Conservation (phyloP, 2,797 vertebrate species). For the Hydrolagus colliei region DNA sequence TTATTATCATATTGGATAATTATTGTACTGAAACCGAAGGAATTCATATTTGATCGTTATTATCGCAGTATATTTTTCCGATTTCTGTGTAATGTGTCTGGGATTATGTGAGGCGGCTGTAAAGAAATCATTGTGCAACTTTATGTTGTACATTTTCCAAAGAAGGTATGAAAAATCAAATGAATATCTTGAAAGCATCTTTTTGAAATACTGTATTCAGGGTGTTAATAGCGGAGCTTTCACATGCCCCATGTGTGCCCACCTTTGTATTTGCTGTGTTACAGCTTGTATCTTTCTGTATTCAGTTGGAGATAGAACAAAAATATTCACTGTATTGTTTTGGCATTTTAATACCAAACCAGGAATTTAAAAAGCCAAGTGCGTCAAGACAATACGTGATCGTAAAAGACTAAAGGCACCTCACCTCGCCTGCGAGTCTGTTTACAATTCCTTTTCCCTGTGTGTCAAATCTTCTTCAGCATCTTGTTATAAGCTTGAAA, state of each 20-base stretch:
- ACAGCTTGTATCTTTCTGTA: slow-evolving; percentile 5
- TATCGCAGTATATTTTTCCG: background rate
- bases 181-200: slow-evolving; percentile 26
- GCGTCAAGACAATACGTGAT: background rate
- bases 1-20: no score
- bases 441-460: slow-evolving; percentile 33
- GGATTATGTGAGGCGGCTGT: slow-evolving; percentile 7
- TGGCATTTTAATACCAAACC: background rate
- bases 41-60: no score
- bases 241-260: background rate
- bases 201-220: slow-evolving; percentile 27
- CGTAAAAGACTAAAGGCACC: slow-evolving; percentile 16
- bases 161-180: slow-evolving; percentile 29
- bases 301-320: slow-evolving; percentile 22
- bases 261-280: slow-evolving; percentile 10
- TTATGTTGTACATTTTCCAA: slow-evolving; percentile 27
- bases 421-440: slow-evolving; percentile 31
- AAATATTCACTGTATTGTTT: slow-evolving; percentile 25
- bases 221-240: slow-evolving; percentile 15
- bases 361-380: slow-evolving; percentile 16
- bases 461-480: slow-evolving; percentile 38
- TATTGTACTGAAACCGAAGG: no score
- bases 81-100: slow-evolving; percentile 24
- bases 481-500: slow-evolving; percentile 48
- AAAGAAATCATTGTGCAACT: slow-evolving; percentile 24